A percentile compares a stretch with the other conserved stretches of the same genome.
phyloP scores from a whole-genome alignment of 2,113 vertebrate species.

The Dolichallabes microphthalmus region DNA sequence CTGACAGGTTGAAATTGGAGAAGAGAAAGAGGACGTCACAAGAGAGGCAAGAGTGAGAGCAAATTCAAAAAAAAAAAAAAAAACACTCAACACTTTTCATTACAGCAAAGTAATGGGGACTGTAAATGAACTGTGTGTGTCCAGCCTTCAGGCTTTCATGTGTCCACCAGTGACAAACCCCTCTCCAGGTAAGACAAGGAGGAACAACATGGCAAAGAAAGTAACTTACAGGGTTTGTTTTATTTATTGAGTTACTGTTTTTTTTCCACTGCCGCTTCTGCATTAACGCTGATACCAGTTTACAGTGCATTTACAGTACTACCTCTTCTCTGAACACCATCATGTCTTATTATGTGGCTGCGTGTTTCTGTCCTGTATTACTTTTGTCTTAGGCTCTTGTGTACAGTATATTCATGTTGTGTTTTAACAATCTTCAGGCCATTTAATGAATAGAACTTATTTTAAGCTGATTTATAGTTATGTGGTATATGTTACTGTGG shows the following conservation, averaged over 20 bases:
- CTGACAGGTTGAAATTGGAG: conserved; percentile 13
- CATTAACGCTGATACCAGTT: background rate
- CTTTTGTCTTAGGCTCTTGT: too few relatives aligned
- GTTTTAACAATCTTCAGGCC: background rate
- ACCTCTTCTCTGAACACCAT: background rate
- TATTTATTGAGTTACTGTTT: background rate
- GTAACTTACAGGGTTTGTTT: too few relatives aligned
- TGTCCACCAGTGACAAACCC: conserved; percentile 67
- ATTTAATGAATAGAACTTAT: too few relatives aligned
- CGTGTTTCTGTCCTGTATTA: background rate
- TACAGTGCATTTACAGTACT: background rate
- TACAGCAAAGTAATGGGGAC: conserved; percentile 75
- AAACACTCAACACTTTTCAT: background rate
- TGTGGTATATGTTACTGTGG: background rate
- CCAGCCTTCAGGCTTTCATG: conserved; percentile 84
- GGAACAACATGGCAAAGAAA: background rate
- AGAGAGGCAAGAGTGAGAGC: background rate
- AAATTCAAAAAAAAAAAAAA: background rate
- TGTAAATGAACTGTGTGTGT: conserved; percentile 83
- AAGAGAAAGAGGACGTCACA: background rate
- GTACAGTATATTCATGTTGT: too few relatives aligned
- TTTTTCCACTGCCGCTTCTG: background rate
- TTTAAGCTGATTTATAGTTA: background rate
- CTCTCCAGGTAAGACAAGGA: conserved; percentile 71
- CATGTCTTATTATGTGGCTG: background rate